A percentile compares a stretch with the other conserved stretches of the same genome.
Evolutionary conservation across 2,888 invertebrate genomes (phyloP).

Genomic region (Malthinus flaveolus): DNA sequence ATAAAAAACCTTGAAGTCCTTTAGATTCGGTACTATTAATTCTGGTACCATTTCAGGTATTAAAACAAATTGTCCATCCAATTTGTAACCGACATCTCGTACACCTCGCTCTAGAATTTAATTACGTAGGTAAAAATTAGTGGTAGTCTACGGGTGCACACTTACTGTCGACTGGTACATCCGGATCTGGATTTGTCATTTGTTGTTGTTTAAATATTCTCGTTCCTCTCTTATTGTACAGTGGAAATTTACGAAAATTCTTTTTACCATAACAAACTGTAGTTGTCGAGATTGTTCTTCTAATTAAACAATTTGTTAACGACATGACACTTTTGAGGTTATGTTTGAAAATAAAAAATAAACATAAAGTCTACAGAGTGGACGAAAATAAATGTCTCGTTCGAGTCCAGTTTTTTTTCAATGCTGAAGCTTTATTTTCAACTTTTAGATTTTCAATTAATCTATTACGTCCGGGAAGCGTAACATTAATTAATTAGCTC

Average conservation of each 20-base stretch:
- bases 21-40: slow-evolving; percentile 88
- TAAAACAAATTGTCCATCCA: slow-evolving; percentile 61
- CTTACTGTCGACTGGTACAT: slow-evolving; percentile 69
- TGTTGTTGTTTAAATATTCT: slow-evolving; percentile 66
- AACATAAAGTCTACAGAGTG: no score
- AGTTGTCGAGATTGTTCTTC: slow-evolving; percentile 59
- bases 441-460: no score
- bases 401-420: no score
- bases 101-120: slow-evolving; percentile 66
- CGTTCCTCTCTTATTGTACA: slow-evolving; percentile 77
- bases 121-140: not conserved
- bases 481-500: no score
- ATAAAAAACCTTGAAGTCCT: slow-evolving; percentile 65
- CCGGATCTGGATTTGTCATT: slow-evolving; percentile 60
- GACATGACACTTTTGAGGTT: slow-evolving; percentile 34
- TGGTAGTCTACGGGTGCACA: not conserved
- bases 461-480: no score
- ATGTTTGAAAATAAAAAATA: not conserved
- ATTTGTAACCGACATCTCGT: slow-evolving; percentile 63
- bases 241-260: slow-evolving; percentile 80
- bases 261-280: slow-evolving; percentile 65
- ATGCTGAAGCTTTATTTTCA: no score
- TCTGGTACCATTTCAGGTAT: slow-evolving; percentile 92
- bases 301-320: slow-evolving; percentile 48
- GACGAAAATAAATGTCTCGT: no score